Percentiles rank a stretch among this genome's conserved stretches.
These are phyloP conservation scores for Xyliphius kryptos DNA, from an alignment of 2,113 vertebrate genomes.

Conservation along the genomic window DNA sequence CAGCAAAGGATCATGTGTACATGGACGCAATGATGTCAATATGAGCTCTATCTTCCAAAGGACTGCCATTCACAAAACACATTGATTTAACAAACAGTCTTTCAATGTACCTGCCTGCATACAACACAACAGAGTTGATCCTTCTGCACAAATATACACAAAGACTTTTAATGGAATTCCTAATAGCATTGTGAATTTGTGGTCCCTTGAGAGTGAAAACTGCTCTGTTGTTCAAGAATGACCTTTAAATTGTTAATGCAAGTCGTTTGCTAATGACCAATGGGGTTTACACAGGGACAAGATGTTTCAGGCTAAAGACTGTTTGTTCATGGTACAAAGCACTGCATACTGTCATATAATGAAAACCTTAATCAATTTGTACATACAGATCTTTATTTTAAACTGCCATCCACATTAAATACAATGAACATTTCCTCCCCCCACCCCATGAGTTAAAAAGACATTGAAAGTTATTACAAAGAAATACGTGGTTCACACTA, in stretches of 20 bases:
- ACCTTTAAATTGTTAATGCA: constrained; percentile 16
- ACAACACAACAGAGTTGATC: neutral
- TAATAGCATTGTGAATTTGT: neutral
- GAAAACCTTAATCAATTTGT: too few relatives aligned
- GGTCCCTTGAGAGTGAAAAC: neutral
- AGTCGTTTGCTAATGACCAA: neutral
- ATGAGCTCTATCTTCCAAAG: neutral
- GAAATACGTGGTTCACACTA: too few relatives aligned
- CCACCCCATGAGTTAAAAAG: too few relatives aligned
- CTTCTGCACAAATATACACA: neutral
- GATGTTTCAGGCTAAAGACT: neutral
- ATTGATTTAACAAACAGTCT: neutral
- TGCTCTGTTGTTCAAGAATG: neutral
- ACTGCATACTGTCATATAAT: too few relatives aligned
- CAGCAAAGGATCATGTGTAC: constrained; percentile 5
- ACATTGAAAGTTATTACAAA: too few relatives aligned
- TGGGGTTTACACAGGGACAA: neutral
- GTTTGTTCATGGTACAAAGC: too few relatives aligned
- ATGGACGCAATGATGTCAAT: constrained; percentile 10
- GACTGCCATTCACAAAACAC: neutral
- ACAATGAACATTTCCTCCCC: too few relatives aligned
- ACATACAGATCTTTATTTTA: too few relatives aligned
- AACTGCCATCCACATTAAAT: too few relatives aligned
- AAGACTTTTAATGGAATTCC: neutral
- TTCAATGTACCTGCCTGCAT: too few relatives aligned